These are phyloP conservation scores for Turdus rufiventris DNA, from an alignment of 2,113 vertebrate genomes.

Conservation along the genomic window DNA sequence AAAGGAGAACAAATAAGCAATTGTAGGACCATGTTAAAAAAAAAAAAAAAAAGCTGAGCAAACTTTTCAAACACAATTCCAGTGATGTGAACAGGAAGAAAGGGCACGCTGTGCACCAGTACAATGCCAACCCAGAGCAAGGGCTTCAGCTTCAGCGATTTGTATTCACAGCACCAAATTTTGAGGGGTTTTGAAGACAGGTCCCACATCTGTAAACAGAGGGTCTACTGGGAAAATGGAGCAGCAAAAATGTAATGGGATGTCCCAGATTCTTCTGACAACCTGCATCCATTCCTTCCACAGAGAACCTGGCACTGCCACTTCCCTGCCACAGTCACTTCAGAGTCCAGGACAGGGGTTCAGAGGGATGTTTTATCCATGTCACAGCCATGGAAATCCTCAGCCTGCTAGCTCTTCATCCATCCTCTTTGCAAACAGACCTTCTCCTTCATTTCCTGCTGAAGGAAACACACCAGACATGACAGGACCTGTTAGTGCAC, in stretches of 20 bases:
- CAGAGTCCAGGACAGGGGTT: not conserved
- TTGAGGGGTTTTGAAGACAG: not conserved
- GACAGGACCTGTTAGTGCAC: not conserved
- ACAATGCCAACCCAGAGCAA: not conserved
- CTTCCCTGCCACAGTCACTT: not conserved
- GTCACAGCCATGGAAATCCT: not conserved
- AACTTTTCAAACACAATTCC: not conserved
- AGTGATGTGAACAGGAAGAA: not conserved
- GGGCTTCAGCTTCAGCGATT: not conserved
- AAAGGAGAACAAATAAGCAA: not conserved
- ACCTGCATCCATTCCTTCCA: not conserved
- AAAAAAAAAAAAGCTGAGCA: not conserved
- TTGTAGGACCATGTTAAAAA: not conserved
- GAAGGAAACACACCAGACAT: conserved; percentile 42
- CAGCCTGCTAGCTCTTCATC: not conserved
- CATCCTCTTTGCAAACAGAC: not conserved
- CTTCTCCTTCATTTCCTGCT: conserved; percentile 49
- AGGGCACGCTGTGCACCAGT: not conserved
- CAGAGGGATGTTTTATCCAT: not conserved
- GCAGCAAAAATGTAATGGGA: not conserved
- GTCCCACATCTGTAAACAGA: not conserved
- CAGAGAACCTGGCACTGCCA: not conserved
- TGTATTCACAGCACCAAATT: not conserved
- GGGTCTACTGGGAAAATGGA: not conserved
- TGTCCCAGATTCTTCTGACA: not conserved